Conservation (phyloP, 1,140 invertebrate genomes). For the Hyphantria cunea region DNA sequence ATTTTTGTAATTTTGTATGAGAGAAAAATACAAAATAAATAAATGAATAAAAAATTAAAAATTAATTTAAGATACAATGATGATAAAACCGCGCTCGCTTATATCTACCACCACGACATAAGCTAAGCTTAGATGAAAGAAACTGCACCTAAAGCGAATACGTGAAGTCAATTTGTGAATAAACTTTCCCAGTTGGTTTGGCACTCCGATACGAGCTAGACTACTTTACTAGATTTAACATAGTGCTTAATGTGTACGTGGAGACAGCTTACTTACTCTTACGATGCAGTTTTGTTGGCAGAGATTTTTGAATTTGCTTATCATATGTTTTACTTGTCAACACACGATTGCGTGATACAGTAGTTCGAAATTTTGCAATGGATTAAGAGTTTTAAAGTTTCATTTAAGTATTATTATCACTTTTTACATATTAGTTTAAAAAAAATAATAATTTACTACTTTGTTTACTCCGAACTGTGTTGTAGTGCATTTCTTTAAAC, state of each 20-base stretch:
- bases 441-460: too few species aligned
- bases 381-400: too few species aligned
- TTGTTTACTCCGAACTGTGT: too few species aligned
- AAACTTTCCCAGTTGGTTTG: conserved; percentile 70
- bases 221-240: conserved; percentile 61
- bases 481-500: too few species aligned
- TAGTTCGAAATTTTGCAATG: too few species aligned
- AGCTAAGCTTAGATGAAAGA: conserved; percentile 68
- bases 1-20: too few species aligned
- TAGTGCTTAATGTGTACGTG: conserved; percentile 55
- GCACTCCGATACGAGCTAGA: conserved; percentile 53
- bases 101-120: conserved; percentile 42
- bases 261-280: conserved; percentile 26
- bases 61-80: too few species aligned
- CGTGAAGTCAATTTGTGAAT: conserved; percentile 79
- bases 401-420: too few species aligned
- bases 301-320: conserved; percentile 23
- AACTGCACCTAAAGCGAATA: conserved; percentile 79
- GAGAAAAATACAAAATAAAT: too few species aligned
- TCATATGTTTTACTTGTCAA: conserved; percentile 4
- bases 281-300: conserved; percentile 23
- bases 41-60: too few species aligned
- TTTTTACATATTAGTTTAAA: too few species aligned
- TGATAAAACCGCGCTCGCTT: conserved; percentile 32
- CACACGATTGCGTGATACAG: neutral